Conservation (phyloP, 2,888 invertebrate genomes). For the Sipunculus nudus region DNA sequence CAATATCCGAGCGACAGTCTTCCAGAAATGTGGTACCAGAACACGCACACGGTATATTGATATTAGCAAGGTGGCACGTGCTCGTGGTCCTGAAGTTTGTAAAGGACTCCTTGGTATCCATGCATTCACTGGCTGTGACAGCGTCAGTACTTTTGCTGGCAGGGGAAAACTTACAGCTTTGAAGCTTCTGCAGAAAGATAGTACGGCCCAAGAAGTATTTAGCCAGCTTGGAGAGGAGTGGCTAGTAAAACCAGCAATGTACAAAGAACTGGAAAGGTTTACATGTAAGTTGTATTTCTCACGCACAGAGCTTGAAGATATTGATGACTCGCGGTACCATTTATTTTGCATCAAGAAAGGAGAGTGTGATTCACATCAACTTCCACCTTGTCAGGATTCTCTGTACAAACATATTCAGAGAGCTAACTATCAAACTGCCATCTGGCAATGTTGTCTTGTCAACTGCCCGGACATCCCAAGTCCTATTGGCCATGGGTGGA, state of each 20-base stretch:
- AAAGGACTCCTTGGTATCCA: conserved; percentile 1
- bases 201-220: not conserved
- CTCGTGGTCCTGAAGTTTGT: conserved; percentile 20
- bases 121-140: conserved; percentile 10
- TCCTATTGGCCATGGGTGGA: conserved; percentile 19
- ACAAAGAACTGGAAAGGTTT: conserved; percentile 1
- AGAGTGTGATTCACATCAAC: not conserved
- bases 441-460: conserved; percentile 14
- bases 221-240: conserved; percentile 1
- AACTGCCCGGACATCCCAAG: conserved; percentile 9
- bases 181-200: not conserved
- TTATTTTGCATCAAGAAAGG: not conserved
- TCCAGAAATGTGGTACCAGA: conserved; percentile 25
- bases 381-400: conserved; percentile 5
- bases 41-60: conserved; percentile 14
- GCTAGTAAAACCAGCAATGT: not conserved
- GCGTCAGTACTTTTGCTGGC: conserved; percentile 7
- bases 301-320: not conserved
- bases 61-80: conserved; percentile 18
- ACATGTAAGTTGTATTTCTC: conserved; percentile 2
- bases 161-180: not conserved
- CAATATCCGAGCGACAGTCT: conserved; percentile 13
- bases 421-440: conserved; percentile 5
- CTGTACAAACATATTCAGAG: not conserved
- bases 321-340: not conserved